Evolutionary conservation across 2,888 invertebrate genomes (phyloP).

Genomic region (Polyommatus iphigenia): DNA sequence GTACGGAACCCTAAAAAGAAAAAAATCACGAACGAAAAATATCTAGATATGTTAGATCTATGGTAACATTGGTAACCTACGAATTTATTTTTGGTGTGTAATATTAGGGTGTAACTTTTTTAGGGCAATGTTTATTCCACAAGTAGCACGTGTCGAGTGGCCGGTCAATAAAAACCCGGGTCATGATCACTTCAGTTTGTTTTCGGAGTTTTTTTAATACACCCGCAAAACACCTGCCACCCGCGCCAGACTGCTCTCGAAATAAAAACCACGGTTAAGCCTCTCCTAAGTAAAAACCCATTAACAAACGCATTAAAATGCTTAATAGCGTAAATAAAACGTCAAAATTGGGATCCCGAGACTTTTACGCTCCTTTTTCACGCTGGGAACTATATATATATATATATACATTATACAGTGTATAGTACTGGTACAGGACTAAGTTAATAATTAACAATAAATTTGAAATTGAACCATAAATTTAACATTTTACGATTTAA

Average conservation of each 20-base stretch:
- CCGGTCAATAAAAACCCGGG: slow-evolving; percentile 46
- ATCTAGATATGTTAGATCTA: slow-evolving; percentile 6
- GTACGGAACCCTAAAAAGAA: too few species aligned
- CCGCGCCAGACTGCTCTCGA: slow-evolving; percentile 48
- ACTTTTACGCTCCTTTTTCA: slow-evolving; percentile 27
- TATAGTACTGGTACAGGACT: slow-evolving; percentile 33
- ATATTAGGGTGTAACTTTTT: slow-evolving; percentile 55
- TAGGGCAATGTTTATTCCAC: slow-evolving; percentile 51
- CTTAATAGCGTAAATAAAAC: slow-evolving; percentile 47
- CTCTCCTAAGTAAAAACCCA: slow-evolving; percentile 63
- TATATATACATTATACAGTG: background rate
- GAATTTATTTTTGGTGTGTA: slow-evolving; percentile 41
- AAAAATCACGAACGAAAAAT: background rate
- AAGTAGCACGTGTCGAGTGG: slow-evolving; percentile 64
- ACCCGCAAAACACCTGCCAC: slow-evolving; percentile 49
- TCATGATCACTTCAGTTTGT: slow-evolving; percentile 51
- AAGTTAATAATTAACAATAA: slow-evolving; percentile 46
- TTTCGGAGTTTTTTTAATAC: slow-evolving; percentile 45
- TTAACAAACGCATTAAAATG: slow-evolving; percentile 58
- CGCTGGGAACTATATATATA: slow-evolving; percentile 29
- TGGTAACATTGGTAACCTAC: background rate
- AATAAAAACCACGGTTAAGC: slow-evolving; percentile 49
- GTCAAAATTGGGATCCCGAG: slow-evolving; percentile 30
- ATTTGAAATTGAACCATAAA: slow-evolving; percentile 48
- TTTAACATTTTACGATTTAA: slow-evolving; percentile 37